These are phyloP conservation scores for Poeciliopsis retropinna DNA, from an alignment of 2,113 vertebrate species.

Conservation along the genomic window DNA sequence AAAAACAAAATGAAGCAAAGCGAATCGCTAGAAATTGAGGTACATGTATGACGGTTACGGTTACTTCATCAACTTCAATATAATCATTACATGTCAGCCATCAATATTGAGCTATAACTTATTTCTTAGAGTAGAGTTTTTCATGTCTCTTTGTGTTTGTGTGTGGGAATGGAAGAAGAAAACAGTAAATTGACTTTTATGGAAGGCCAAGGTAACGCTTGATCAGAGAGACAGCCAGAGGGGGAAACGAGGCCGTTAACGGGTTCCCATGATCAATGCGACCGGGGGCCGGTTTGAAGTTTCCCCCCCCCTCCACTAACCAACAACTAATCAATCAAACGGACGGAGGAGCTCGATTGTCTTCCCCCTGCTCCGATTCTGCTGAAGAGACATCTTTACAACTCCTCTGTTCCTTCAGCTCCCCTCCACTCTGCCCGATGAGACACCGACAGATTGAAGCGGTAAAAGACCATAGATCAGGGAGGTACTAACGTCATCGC, in stretches of 20 bases:
- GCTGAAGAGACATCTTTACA: constrained; percentile 74
- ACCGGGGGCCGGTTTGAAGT: constrained; percentile 44
- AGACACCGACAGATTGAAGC: constrained; percentile 68
- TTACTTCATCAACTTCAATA: not conserved
- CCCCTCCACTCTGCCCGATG: constrained; percentile 51
- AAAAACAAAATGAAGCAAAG: too few relatives aligned
- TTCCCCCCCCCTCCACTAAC: constrained; percentile 31
- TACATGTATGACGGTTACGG: constrained; percentile 1
- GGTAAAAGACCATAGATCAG: constrained; percentile 71
- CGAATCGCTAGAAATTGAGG: too few relatives aligned
- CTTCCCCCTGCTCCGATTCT: constrained; percentile 53
- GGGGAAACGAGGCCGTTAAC: constrained; percentile 43
- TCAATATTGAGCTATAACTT: not conserved
- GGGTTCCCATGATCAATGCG: constrained; percentile 56
- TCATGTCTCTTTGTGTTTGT: constrained; percentile 3
- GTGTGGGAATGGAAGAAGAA: not conserved
- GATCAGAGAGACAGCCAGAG: constrained; percentile 23
- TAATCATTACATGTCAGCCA: constrained; percentile 3
- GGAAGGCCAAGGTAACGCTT: constrained; percentile 30
- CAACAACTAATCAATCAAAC: constrained; percentile 67
- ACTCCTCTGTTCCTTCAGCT: constrained; percentile 29
- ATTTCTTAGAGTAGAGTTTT: not conserved
- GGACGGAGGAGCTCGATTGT: constrained; percentile 51
- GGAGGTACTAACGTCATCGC: constrained; percentile 92
- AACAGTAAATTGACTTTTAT: constrained; percentile 23